Evolutionary conservation across 2,113 vertebrate species (phyloP).

Genomic region (Serilophus lunatus): DNA sequence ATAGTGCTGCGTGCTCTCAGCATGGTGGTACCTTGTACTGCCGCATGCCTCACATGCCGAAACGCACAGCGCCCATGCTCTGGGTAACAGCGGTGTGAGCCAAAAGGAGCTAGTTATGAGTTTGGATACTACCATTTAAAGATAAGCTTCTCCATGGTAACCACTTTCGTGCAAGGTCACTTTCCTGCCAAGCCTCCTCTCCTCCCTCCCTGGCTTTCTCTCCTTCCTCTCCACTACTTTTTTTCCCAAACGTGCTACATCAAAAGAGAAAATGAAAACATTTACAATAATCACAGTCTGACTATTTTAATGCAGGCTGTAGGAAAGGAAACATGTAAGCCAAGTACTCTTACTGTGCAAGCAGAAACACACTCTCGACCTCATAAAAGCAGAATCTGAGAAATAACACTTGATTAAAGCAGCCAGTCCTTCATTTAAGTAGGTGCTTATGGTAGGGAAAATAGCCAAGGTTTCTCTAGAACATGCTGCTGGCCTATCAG

Average conservation of each 20-base stretch:
- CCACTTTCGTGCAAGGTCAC: not conserved
- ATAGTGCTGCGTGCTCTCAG: not conserved
- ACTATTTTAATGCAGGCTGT: constrained; percentile 45
- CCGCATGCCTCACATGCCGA: constrained; percentile 5
- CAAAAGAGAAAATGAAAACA: constrained; percentile 64
- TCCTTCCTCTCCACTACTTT: not conserved
- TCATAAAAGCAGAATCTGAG: constrained; percentile 57
- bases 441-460: constrained; percentile 44
- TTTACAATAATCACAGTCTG: constrained; percentile 60
- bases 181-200: constrained; percentile 34
- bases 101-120: not conserved
- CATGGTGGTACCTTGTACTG: not conserved
- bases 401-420: constrained; percentile 53
- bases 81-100: not conserved
- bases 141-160: constrained; percentile 62
- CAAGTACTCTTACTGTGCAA: constrained; percentile 48
- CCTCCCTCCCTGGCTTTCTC: not conserved
- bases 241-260: constrained; percentile 7
- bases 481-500: not conserved
- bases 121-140: constrained; percentile 39
- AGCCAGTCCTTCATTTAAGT: constrained; percentile 48
- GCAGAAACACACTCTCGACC: constrained; percentile 13
- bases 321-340: constrained; percentile 46
- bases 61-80: not conserved
- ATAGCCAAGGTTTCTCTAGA: constrained; percentile 33